These are phyloP conservation scores for Priocnemis perturbator DNA, from an alignment of 2,888 invertebrate species.

Conservation along the genomic window DNA sequence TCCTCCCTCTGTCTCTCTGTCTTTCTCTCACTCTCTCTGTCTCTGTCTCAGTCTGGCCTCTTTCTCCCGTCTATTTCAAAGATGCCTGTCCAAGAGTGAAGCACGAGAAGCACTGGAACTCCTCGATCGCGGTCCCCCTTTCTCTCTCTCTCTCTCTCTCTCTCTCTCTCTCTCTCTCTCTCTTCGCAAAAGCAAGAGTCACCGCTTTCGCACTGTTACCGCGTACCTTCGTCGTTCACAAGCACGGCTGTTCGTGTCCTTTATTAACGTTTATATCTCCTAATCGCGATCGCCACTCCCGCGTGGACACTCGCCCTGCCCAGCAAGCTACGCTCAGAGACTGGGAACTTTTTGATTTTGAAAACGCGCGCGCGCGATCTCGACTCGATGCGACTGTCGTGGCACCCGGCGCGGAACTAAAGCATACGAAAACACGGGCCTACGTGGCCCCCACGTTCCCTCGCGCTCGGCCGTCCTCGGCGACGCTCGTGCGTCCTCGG, in stretches of 20 bases:
- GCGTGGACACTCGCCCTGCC: background rate
- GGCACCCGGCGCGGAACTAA: constrained; percentile 75
- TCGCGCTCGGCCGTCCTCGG: constrained; percentile 54
- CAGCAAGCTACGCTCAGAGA: background rate
- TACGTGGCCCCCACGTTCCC: constrained; percentile 66
- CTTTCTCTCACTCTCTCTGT: constrained; percentile 7
- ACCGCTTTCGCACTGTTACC: too few relatives aligned
- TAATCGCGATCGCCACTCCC: background rate
- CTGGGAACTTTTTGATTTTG: constrained; percentile 15
- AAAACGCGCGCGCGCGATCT: constrained; percentile 61
- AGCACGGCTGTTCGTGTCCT: too few relatives aligned
- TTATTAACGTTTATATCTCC: background rate
- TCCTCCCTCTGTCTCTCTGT: constrained; percentile 15
- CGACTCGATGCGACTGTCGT: constrained; percentile 72
- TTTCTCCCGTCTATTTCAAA: background rate
- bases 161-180: too few relatives aligned
- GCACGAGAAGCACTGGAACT: too few relatives aligned
- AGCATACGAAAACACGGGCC: constrained; percentile 71
- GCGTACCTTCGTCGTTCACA: too few relatives aligned
- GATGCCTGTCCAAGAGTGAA: background rate
- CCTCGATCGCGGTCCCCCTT: too few relatives aligned
- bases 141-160: too few relatives aligned
- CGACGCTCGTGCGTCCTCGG: constrained; percentile 36
- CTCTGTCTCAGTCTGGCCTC: background rate
- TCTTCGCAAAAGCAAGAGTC: too few relatives aligned